These are phyloP conservation scores for Atethmia centrago DNA, from an alignment of 2,888 invertebrate genomes.

Conservation along the genomic window DNA sequence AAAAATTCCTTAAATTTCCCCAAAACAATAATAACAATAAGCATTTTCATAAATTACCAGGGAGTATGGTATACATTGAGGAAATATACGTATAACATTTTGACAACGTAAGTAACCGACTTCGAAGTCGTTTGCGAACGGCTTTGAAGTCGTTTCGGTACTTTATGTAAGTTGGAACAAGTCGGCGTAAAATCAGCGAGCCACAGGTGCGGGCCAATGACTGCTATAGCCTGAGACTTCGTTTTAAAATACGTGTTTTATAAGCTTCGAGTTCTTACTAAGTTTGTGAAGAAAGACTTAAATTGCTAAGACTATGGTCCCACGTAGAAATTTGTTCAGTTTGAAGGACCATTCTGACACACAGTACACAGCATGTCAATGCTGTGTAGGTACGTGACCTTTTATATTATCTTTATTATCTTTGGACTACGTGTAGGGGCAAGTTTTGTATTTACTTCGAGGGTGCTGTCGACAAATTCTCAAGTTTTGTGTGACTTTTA, in stretches of 20 bases:
- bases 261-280: slow-evolving; percentile 30
- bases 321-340: not conserved
- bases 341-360: not conserved
- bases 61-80: no score
- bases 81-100: slow-evolving; percentile 48
- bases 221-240: slow-evolving; percentile 40
- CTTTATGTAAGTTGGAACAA: slow-evolving; percentile 60
- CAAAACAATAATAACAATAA: slow-evolving; percentile 16
- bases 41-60: slow-evolving; percentile 25
- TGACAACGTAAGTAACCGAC: slow-evolving; percentile 54
- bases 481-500: not conserved
- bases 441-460: not conserved
- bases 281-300: slow-evolving; percentile 32
- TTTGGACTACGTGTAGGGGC: not conserved
- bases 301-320: slow-evolving; percentile 21
- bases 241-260: slow-evolving; percentile 62
- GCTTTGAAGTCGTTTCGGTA: slow-evolving; percentile 52
- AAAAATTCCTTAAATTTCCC: not conserved
- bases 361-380: no score
- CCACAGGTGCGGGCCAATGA: slow-evolving; percentile 61
- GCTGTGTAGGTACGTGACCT: not conserved
- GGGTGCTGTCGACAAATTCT: not conserved
- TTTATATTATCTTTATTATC: not conserved
- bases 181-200: slow-evolving; percentile 58
- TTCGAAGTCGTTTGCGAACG: slow-evolving; percentile 43